Conservation (phyloP, 2,888 invertebrate species). For the Dryadula phaetusa region DNA sequence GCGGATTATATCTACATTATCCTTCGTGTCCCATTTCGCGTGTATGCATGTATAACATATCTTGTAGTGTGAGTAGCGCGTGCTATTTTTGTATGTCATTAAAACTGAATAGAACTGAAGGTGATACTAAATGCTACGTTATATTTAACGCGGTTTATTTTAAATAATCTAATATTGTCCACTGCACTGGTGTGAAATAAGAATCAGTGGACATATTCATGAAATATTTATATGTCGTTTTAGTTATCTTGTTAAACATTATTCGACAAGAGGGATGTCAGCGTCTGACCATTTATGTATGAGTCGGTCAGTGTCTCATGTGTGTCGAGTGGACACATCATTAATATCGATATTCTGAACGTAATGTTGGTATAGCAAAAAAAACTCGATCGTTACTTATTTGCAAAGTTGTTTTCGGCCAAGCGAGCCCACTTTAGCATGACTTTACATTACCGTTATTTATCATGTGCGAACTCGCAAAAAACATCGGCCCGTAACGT, state of each 20-base stretch:
- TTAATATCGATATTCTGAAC: conserved; percentile 38
- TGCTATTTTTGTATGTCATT: conserved; percentile 74
- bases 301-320: conserved; percentile 42
- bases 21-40: conserved; percentile 58
- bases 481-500: conserved; percentile 54
- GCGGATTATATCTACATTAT: conserved; percentile 51
- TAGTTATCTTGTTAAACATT: conserved; percentile 9
- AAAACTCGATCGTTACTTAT: conserved; percentile 23
- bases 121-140: conserved; percentile 70
- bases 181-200: conserved; percentile 67
- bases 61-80: conserved; percentile 63
- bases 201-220: conserved; percentile 13
- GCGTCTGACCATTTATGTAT: conserved; percentile 32
- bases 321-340: conserved; percentile 27
- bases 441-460: conserved; percentile 58
- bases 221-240: neutral
- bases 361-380: conserved; percentile 29
- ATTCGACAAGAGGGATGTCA: conserved; percentile 19
- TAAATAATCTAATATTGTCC: conserved; percentile 63
- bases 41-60: conserved; percentile 64
- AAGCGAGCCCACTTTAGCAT: conserved; percentile 48
- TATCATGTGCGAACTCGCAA: conserved; percentile 58
- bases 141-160: conserved; percentile 77
- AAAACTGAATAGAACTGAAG: conserved; percentile 69
- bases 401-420: conserved; percentile 44